A percentile compares a stretch with the other conserved stretches of the same genome.
These are phyloP conservation scores for Ips typographus DNA, from an alignment of 1,140 invertebrate genomes.

Conservation along the genomic window DNA sequence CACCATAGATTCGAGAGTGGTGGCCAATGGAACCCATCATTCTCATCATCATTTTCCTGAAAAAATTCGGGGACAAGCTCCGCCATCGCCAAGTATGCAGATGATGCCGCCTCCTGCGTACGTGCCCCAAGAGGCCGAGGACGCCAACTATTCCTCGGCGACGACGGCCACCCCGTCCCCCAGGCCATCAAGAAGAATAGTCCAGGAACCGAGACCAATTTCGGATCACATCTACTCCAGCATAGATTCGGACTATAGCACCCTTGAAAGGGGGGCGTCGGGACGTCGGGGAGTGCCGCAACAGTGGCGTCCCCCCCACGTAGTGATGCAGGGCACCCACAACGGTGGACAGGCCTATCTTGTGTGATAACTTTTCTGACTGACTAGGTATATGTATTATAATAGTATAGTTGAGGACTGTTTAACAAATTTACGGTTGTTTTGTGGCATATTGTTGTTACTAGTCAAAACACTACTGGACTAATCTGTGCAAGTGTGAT, in stretches of 20 bases:
- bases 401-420: constrained; percentile 34
- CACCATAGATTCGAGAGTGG: constrained; percentile 65
- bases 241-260: constrained; percentile 81
- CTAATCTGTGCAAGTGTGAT: too few species aligned
- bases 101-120: constrained; percentile 58
- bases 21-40: constrained; percentile 59
- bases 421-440: constrained; percentile 37
- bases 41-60: constrained; percentile 55
- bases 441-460: constrained; percentile 21
- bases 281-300: constrained; percentile 46
- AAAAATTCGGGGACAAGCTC: constrained; percentile 50
- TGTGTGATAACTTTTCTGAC: constrained; percentile 56
- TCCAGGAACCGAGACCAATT: constrained; percentile 66
- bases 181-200: constrained; percentile 58
- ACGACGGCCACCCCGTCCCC: constrained; percentile 65
- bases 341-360: constrained; percentile 61
- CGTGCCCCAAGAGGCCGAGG: constrained; percentile 57
- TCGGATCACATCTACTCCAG: constrained; percentile 86
- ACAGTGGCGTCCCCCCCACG: constrained; percentile 50
- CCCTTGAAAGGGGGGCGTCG: constrained; percentile 58
- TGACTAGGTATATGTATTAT: constrained; percentile 47
- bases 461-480: too few species aligned
- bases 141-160: constrained; percentile 63
- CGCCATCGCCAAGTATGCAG: constrained; percentile 54
- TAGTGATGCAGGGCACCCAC: constrained; percentile 46